Evolutionary conservation across 2,888 invertebrate genomes (phyloP), one percentile per base, ranked within the genome.

Genomic region (Agrotis ipsilon): DNA sequence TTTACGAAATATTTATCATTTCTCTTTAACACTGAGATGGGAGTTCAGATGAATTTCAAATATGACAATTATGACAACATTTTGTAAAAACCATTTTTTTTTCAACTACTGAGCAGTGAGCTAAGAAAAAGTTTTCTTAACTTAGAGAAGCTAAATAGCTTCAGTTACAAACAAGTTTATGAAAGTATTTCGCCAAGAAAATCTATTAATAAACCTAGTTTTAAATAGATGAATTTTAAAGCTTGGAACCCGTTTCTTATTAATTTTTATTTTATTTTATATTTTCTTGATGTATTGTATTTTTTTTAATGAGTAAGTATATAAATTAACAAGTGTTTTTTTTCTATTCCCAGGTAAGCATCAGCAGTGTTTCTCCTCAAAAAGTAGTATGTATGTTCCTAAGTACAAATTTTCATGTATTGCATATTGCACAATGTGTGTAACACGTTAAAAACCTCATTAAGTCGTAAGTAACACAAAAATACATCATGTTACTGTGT

Each of bases 331-430:
- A 46, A 58, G 80, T 82, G 72, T 80, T 69, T 1, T 82, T n/a
- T 85, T 83, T 82, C 77, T 77, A 80, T 87, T 78, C 85, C 80
- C 91, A 91, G 91, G 91, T 92, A 91, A 91, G 87, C 87, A 88
- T 86, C 72, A 61, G 70, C 66, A 60, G 74, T 57, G 45, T 24
- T 57, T 48, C 16, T 65, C 6, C 14, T 39, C 39, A 24, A 43
- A 52, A 70, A 54, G 6, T 46, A 43, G 78, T 78, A 78, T 49
- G 68, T 75, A 61, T 54, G 6, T 19, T 19, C 21, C 24, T 18
- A 39, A 39, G 39, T 39, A 39, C 39, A 7, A 7, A 32, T 32
- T 32, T 9, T 5, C 1, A 39, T 1, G 16, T 21, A 62, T 24
- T n/a, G 52, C 43, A 13, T 16, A 70, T 46, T 70, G 48, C 60